Conservation (phyloP, 2,797 vertebrate species). For the Lutjanus campechanus region DNA sequence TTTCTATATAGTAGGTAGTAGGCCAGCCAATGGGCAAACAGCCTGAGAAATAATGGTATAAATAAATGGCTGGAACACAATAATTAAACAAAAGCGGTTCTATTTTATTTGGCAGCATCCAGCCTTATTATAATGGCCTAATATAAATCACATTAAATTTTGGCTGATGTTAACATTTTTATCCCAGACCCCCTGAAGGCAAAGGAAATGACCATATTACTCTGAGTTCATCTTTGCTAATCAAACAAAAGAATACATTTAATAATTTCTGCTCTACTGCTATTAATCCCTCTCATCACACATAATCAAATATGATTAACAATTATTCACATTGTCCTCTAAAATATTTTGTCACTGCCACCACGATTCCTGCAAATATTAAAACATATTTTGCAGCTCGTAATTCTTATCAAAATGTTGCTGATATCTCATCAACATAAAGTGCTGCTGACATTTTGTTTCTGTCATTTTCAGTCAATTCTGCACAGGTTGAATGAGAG, state of each 20-base stretch:
- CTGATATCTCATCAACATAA: neutral
- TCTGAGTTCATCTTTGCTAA: slow-evolving; percentile 14
- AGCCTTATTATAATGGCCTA: slow-evolving; percentile 11
- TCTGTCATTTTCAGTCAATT: slow-evolving; percentile 1
- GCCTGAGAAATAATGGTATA: slow-evolving; percentile 4
- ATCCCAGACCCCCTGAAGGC: slow-evolving; percentile 21
- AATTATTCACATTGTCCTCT: slow-evolving; percentile 14
- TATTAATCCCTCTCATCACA: slow-evolving; percentile 6
- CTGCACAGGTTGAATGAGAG: slow-evolving; percentile 1
- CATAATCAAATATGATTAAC: slow-evolving; percentile 10
- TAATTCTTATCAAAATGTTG: neutral
- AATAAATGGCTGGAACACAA: slow-evolving; percentile 13
- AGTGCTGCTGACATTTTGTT: slow-evolving; percentile 14
- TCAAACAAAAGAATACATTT: slow-evolving; percentile 27
- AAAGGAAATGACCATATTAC: slow-evolving; percentile 48
- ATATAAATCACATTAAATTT: slow-evolving; percentile 47
- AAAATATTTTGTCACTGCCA: slow-evolving; percentile 11
- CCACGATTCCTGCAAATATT: neutral
- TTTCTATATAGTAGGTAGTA: slow-evolving; percentile 25
- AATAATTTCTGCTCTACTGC: slow-evolving; percentile 13
- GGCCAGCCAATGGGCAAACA: slow-evolving; percentile 18
- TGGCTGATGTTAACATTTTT: slow-evolving; percentile 25
- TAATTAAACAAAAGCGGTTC: slow-evolving; percentile 6
- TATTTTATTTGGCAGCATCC: slow-evolving; percentile 40
- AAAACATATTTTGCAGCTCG: neutral